Conservation (phyloP, 2,888 invertebrate species). For the Meteorus cinctellus region DNA sequence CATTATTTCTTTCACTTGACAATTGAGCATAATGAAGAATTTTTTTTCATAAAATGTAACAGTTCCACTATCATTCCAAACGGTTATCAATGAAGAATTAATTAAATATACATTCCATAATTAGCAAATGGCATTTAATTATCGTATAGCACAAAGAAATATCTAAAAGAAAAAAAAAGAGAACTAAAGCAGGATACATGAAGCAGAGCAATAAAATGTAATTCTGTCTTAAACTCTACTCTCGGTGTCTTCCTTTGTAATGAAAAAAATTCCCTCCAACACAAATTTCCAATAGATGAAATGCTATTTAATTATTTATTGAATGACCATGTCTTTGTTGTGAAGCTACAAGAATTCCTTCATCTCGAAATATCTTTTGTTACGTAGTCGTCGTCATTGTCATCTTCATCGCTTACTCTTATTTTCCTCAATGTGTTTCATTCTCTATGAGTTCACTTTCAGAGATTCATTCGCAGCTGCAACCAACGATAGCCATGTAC, state of each 20-base stretch:
- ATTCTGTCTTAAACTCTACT: background rate
- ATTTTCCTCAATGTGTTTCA: background rate
- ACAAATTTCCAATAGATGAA: conserved; percentile 8
- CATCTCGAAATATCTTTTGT: conserved; percentile 24
- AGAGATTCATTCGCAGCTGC: conserved; percentile 10
- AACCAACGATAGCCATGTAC: background rate
- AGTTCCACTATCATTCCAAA: background rate
- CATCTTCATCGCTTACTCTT: background rate
- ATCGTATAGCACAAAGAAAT: conserved; percentile 1
- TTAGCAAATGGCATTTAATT: background rate
- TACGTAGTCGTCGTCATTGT: background rate
- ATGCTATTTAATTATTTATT: conserved; percentile 25
- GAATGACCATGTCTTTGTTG: conserved; percentile 18
- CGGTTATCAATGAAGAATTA: background rate
- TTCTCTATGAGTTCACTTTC: background rate
- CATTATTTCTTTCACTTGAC: too few relatives aligned
- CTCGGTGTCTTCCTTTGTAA: background rate
- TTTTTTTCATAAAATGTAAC: too few relatives aligned
- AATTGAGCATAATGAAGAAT: too few relatives aligned
- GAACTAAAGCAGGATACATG: background rate
- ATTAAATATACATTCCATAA: conserved; percentile 11
- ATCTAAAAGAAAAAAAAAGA: background rate
- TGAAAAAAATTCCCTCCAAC: background rate
- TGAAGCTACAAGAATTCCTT: background rate
- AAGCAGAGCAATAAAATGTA: background rate